Conservation (phyloP, 2,888 invertebrate genomes). For the Acrobasis repandana region DNA sequence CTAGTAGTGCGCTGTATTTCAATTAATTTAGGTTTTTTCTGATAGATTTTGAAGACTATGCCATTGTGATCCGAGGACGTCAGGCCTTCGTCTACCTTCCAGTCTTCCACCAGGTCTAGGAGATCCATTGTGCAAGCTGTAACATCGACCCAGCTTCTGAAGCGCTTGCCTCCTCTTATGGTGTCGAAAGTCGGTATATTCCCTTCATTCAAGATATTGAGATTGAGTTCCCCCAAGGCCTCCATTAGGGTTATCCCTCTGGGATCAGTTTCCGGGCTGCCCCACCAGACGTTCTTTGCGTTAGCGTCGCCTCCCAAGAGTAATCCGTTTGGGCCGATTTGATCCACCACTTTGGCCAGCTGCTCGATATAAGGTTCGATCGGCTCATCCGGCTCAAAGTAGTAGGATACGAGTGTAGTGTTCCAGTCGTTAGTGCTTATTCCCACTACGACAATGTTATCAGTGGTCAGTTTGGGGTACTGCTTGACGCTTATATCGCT, state of each 20-base stretch:
- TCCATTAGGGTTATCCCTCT: slow-evolving; percentile 23
- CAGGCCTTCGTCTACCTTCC: slow-evolving; percentile 26
- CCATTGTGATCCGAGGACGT: slow-evolving; percentile 34
- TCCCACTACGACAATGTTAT: slow-evolving; percentile 24
- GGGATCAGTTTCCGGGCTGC: slow-evolving; percentile 16
- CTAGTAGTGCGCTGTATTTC: slow-evolving; percentile 27
- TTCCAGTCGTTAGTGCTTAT: slow-evolving; percentile 15
- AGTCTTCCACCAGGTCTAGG: slow-evolving; percentile 24
- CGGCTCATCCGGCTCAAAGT: slow-evolving; percentile 16
- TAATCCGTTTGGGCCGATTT: background rate
- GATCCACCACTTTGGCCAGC: background rate
- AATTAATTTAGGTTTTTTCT: slow-evolving; percentile 18
- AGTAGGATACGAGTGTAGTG: slow-evolving; percentile 10
- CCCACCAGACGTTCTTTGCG: slow-evolving; percentile 31
- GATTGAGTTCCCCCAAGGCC: slow-evolving; percentile 19
- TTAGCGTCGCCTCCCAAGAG: slow-evolving; percentile 30
- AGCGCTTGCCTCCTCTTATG: slow-evolving; percentile 5
- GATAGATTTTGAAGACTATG: slow-evolving; percentile 30
- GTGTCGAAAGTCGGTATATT: slow-evolving; percentile 31
- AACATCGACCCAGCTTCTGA: slow-evolving; percentile 27
- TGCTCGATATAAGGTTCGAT: slow-evolving; percentile 13
- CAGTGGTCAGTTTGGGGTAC: slow-evolving; percentile 25
- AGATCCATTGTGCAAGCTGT: slow-evolving; percentile 25
- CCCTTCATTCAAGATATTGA: slow-evolving; percentile 30
- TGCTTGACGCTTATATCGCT: slow-evolving; percentile 18